A percentile compares a stretch with the other conserved stretches of the same genome.
Conservation (phyloP, 1,140 invertebrate species). For the Odontomachus brunneus region DNA sequence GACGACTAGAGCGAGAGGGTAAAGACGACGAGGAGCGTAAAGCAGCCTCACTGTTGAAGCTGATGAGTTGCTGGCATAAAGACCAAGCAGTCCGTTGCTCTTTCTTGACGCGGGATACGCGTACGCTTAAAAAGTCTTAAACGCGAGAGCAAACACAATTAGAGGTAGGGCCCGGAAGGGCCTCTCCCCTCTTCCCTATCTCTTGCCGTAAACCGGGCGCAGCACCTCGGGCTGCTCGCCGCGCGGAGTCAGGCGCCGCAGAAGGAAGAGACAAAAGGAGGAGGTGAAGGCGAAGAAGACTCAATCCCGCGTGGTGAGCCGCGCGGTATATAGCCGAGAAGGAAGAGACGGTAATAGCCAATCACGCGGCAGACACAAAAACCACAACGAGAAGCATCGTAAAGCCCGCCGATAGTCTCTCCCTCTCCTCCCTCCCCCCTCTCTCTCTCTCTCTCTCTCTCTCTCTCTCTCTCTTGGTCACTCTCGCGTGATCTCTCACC, state of each 20-base stretch:
- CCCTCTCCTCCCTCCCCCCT: constrained; percentile 2
- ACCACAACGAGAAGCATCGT: constrained; percentile 78
- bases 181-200: constrained; percentile 39
- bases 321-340: constrained; percentile 75
- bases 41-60: constrained; percentile 59
- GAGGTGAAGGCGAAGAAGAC: constrained; percentile 77
- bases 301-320: constrained; percentile 79
- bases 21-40: constrained; percentile 34
- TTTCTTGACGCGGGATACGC: not conserved
- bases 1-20: constrained; percentile 48
- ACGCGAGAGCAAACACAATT: constrained; percentile 81
- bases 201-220: constrained; percentile 15
- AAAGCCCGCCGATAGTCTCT: constrained; percentile 76
- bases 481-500: constrained; percentile 37
- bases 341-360: constrained; percentile 84
- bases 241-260: constrained; percentile 48
- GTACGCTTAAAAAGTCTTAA: constrained; percentile 76
- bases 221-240: constrained; percentile 30
- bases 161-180: constrained; percentile 75
- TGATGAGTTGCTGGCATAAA: constrained; percentile 47
- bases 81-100: constrained; percentile 14
- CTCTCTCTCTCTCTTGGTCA: constrained; percentile 9
- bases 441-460: constrained; percentile 12
- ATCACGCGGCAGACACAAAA: constrained; percentile 83
- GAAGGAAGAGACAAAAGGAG: constrained; percentile 64